Evolutionary conservation across 1,140 invertebrate genomes (phyloP), one percentile per base, ranked within the genome.

Genomic region (Patella vulgata): DNA sequence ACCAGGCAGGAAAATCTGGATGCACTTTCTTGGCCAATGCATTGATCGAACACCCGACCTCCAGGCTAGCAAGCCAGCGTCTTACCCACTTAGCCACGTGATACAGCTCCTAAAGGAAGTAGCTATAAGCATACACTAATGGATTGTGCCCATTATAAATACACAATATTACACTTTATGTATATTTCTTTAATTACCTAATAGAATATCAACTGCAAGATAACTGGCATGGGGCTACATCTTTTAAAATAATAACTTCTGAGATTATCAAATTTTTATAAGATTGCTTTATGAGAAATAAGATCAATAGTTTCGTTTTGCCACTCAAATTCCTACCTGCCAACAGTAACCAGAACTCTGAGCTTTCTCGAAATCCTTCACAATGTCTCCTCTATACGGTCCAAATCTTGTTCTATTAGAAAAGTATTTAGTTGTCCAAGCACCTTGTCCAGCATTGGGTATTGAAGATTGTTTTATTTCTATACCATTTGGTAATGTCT

Each of bases 321-420:
- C n/a, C n/a, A n/a, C n/a, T n/a, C n/a, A n/a, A n/a, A n/a, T 3
- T 30, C 43, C 39, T 27, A 63, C 61, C 54, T 58, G 61, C 61
- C 61, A 63, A 30, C 28, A 25, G 39, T 63, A 63, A 9, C 61
- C 61, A 27, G 61, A 48, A 6, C 21, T 28, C 40, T 54, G 51
- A 25, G 52, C 59, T 36, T 17, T 43, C 39, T 54, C 51, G n/a
- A 46, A 12, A 28, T 63, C 47, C 8, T 27, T 12, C 27, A 40
- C 27, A 25, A 57, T 46, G 14, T 39, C 53, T 6, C 61, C 61
- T 14, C 33, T 46, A 33, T 63, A 63, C 8, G 61, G 61, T 8
- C 61, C 61, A 30, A 63, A 63, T n/a, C 55, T 44, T 17, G 57
- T 48, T 23, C 57, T 25, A 1, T 39, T 23, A 3, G 39, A 30